Evolutionary conservation across 1,140 invertebrate species (phyloP), one percentile per base, ranked within the genome.

Genomic region (Oreohelix idahoensis): DNA sequence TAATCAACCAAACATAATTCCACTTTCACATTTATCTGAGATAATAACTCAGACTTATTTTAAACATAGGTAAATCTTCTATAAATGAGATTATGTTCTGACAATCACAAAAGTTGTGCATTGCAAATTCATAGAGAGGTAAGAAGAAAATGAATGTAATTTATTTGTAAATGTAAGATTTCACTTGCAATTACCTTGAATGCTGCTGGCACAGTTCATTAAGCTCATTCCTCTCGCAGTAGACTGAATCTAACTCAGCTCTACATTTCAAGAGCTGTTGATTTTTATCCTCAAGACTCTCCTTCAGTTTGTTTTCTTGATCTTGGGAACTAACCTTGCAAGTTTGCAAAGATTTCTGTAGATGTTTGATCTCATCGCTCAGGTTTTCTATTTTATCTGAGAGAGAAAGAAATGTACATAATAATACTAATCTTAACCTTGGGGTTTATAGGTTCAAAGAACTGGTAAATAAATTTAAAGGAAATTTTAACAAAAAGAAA

Each of bases 161-260:
- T 58, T 58, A 23, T 58, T 58, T 4, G 5, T 58, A 58, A n/a
- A 49, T 76, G 8, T 11, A 45, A 26, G 23, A 79, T 26, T 49
- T 66, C 20, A 79, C 1, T 20, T 35, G 35, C 4, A 78, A 32
- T 42, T 51, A 82, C 80, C 58, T 51, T 11, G 71, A 82, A 75
- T 82, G 84, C 71, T 89, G 85, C 36, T 86, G 82, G 36, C 89
- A 85, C 13, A 86, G 38, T n/a, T 83, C 78, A 58, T 86, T 83
- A 8, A 89, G 69, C 69, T 88, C 89, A 26, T 90, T 87, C 73
- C 81, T 87, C 42, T 91, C 90, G 74, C 83, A 77, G 63, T 79
- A 75, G 51, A 88, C 45, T 32, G 86, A 75, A 4, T 90, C 90
- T 51, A 85, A 63, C 49, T 91, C 90, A 63, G 81, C 84, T 13